Percentiles rank a stretch among this genome's conserved stretches.
phyloP scores from a whole-genome alignment of 2,888 invertebrate genomes.

The Aleiodes leptofemur region DNA sequence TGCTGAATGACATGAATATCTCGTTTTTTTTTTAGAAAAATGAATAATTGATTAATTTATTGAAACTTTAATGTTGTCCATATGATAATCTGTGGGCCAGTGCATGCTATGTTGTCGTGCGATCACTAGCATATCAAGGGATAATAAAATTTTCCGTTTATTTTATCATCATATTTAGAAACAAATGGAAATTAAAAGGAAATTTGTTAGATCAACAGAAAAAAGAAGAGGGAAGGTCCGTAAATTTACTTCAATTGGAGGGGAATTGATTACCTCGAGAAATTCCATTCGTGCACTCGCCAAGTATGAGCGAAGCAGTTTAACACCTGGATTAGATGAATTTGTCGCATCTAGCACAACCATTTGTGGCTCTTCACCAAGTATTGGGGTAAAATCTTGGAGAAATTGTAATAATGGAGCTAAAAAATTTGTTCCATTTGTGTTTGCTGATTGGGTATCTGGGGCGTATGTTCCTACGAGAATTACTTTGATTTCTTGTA shows the following conservation, averaged over 20 bases:
- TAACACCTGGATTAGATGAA: slow-evolving; percentile 73
- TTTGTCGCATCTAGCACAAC: slow-evolving; percentile 73
- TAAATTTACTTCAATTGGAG: not conserved
- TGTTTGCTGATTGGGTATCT: slow-evolving; percentile 68
- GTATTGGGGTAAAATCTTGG: slow-evolving; percentile 69
- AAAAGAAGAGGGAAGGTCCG: not conserved
- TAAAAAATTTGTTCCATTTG: slow-evolving; percentile 67
- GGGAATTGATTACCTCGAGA: slow-evolving; percentile 67
- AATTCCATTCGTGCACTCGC: slow-evolving; percentile 70
- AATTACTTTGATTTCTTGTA: slow-evolving; percentile 69
- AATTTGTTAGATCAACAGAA: slow-evolving; percentile 4
- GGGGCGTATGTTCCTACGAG: slow-evolving; percentile 74
- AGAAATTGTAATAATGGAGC: slow-evolving; percentile 70
- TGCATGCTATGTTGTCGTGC: slow-evolving; percentile 66
- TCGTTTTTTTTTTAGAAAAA: slow-evolving; percentile 20
- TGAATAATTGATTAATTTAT: slow-evolving; percentile 40
- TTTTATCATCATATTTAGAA: slow-evolving; percentile 45
- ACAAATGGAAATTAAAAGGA: slow-evolving; percentile 35
- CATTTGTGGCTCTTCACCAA: slow-evolving; percentile 71
- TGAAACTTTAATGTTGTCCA: slow-evolving; percentile 24
- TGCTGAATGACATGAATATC: slow-evolving; percentile 10
- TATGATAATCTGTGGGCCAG: slow-evolving; percentile 40
- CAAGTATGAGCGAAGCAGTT: slow-evolving; percentile 70
- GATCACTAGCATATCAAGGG: slow-evolving; percentile 60
- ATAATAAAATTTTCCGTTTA: slow-evolving; percentile 40